Evolutionary conservation across 2,797 vertebrate genomes (phyloP).

Genomic region (Syngnathus acus): DNA sequence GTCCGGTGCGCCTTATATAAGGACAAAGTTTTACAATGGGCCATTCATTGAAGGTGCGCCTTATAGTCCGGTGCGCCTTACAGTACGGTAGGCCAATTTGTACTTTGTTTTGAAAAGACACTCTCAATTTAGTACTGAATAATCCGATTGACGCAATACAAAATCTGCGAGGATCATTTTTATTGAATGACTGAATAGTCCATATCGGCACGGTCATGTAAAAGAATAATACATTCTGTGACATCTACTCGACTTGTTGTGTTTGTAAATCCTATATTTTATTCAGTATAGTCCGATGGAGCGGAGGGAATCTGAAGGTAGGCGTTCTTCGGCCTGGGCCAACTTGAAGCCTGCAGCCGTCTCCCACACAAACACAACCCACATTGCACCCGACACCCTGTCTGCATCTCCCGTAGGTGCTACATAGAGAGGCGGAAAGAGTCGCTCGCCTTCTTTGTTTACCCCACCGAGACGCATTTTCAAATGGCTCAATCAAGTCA

Average conservation of each 20-base stretch:
- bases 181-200: too few relatives aligned
- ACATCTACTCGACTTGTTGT: background rate
- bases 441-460: background rate
- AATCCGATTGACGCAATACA: too few relatives aligned
- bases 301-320: conserved; percentile 37
- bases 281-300: conserved; percentile 16
- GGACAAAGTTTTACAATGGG: too few relatives aligned
- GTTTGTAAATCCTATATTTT: background rate
- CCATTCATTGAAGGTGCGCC: too few relatives aligned
- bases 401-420: background rate
- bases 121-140: too few relatives aligned
- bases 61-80: too few relatives aligned
- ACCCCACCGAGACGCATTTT: background rate
- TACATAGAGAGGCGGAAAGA: background rate
- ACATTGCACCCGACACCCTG: conserved; percentile 7
- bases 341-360: conserved; percentile 39
- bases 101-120: too few relatives aligned
- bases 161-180: too few relatives aligned
- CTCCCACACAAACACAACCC: conserved; percentile 47
- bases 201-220: background rate
- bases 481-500: too few relatives aligned
- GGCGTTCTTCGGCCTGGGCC: conserved; percentile 47
- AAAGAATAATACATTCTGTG: background rate
- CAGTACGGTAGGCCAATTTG: too few relatives aligned
- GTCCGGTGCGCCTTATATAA: too few relatives aligned